Conservation (phyloP, 2,888 invertebrate genomes). For the Frankliniella intonsa region DNA sequence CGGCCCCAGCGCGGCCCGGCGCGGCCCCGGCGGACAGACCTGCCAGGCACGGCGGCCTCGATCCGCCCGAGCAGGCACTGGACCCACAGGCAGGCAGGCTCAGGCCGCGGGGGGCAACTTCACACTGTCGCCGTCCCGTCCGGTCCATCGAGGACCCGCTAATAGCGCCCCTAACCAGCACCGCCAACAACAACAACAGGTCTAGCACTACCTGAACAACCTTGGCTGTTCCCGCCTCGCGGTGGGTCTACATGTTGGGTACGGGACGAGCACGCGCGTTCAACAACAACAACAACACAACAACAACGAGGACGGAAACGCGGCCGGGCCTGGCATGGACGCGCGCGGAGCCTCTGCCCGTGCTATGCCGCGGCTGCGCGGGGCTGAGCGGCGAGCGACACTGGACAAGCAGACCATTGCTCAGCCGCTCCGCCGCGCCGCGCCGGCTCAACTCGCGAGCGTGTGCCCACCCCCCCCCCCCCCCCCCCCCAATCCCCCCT, state of each 20-base stretch:
- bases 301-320: not conserved
- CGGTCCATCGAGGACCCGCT: no score
- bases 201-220: no score
- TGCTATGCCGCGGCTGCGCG: not conserved
- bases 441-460: not conserved
- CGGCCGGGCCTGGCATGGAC: not conserved
- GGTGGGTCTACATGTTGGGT: not conserved
- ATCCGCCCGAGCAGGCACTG: no score
- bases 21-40: no score
- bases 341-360: not conserved
- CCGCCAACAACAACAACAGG: no score
- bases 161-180: no score
- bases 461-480: not conserved
- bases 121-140: no score
- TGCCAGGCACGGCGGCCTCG: no score
- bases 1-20: no score
- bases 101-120: no score
- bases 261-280: not conserved
- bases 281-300: not conserved
- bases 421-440: not conserved
- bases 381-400: not conserved
- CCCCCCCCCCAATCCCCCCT: not conserved
- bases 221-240: no score
- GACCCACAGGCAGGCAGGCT: no score
- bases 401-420: conserved; percentile 6